phyloP scores from a whole-genome alignment of 2,113 vertebrate genomes.

The Cnemophilus loriae region DNA sequence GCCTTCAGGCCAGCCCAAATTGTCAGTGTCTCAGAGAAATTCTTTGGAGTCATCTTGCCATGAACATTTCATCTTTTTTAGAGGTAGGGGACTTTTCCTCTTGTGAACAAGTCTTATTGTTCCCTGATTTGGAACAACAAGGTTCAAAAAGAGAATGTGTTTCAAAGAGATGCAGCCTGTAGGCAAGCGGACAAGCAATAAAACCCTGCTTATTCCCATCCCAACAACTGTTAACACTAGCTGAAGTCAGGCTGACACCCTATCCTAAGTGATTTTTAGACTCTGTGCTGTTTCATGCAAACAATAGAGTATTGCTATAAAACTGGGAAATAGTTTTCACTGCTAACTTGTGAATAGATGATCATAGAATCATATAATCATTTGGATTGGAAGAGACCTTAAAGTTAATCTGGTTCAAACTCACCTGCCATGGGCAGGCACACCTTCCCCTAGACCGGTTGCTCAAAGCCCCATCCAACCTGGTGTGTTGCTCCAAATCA shows the following conservation, averaged over 20 bases:
- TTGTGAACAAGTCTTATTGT: neutral
- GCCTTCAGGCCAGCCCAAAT: neutral
- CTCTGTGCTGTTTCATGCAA: neutral
- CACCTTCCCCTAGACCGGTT: neutral
- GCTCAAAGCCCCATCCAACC: neutral
- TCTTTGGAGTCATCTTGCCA: neutral
- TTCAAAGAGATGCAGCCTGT: neutral
- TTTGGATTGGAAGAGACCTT: neutral
- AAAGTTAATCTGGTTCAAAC: neutral
- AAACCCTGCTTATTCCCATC: neutral
- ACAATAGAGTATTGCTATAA: neutral
- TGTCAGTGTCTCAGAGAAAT: neutral
- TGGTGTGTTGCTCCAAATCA: neutral
- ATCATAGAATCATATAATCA: neutral
- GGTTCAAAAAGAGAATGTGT: neutral
- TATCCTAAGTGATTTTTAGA: neutral
- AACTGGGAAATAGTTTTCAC: neutral
- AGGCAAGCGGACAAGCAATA: neutral
- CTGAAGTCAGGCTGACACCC: neutral
- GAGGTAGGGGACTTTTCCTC: neutral
- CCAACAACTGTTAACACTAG: neutral
- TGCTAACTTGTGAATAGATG: neutral
- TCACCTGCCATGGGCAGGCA: accelerated
- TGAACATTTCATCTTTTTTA: neutral
- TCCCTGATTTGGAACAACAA: neutral